Evolutionary conservation across 2,888 invertebrate species (phyloP).

Genomic region (Carterocephalus palaemon): DNA sequence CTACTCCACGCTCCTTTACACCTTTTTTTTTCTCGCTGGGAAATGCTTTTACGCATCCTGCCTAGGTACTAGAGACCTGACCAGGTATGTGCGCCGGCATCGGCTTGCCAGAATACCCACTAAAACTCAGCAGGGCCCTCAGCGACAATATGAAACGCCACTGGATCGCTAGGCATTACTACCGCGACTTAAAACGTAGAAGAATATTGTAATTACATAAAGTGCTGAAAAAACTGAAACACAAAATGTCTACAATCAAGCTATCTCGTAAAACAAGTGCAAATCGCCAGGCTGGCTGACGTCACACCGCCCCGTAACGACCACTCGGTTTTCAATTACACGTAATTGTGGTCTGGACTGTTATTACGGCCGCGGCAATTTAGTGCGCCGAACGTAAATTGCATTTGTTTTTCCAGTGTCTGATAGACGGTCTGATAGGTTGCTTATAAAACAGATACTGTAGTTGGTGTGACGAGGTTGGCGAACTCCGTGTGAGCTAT

Average conservation of each 20-base stretch:
- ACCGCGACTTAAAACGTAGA: too few species aligned
- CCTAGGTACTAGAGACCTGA: too few species aligned
- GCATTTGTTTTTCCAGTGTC: constrained; percentile 60
- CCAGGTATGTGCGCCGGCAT: too few species aligned
- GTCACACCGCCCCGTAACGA: constrained; percentile 55
- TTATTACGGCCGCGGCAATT: constrained; percentile 65
- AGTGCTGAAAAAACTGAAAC: too few species aligned
- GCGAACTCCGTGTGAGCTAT: constrained; percentile 1
- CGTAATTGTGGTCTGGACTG: constrained; percentile 66
- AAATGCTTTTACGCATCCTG: too few species aligned
- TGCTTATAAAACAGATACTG: constrained; percentile 13
- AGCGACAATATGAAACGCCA: too few species aligned
- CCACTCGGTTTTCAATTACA: constrained; percentile 73
- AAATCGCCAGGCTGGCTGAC: constrained; percentile 36
- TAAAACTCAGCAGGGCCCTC: too few species aligned
- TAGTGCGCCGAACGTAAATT: constrained; percentile 61
- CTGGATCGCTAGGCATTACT: too few species aligned
- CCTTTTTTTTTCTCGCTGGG: too few species aligned
- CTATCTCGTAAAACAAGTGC: constrained; percentile 18
- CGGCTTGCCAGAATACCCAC: too few species aligned
- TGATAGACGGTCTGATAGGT: constrained; percentile 29
- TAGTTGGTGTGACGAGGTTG: not conserved
- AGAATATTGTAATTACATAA: too few species aligned
- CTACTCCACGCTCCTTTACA: too few species aligned
- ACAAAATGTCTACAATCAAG: constrained; percentile 9